Evolutionary conservation across 2,113 vertebrate species (phyloP), one percentile per base, ranked within the genome.

Genomic region (Urocynchramus pylzowi): DNA sequence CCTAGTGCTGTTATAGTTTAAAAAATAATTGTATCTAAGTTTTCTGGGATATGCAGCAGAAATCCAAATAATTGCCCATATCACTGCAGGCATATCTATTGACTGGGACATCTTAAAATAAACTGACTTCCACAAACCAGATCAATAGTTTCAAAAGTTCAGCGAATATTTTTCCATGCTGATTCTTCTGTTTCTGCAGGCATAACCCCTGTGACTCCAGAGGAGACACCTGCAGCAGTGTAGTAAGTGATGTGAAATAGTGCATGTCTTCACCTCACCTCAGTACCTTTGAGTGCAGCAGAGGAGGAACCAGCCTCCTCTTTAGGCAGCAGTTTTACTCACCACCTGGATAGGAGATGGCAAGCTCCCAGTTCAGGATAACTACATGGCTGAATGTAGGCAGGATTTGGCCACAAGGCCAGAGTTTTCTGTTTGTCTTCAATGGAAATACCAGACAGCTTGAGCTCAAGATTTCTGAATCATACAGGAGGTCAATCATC

Each of bases 251-350:
- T 87, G 92, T 92, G 90, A 96, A 93, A 84, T 89, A 95, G 87
- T 49, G 39, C 52, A 84, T 81, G 63, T 85, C 90, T 96, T 95
- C 94, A 94, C 81, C 87, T 94, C 81, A 89, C 61, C 76, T 70
- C 53, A 4, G 87, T 95, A 97, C 89, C 95, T 96, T 93, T 71
- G 75, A 94, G 81, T 17, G 89, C 76, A 56, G 33, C 57, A 90
- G 80, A 84, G 86, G 83, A 91, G 86, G 57, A 95, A 86, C 87
- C 95, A 95, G 90, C 90, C 90, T 91, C 91, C 94, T 90, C 93
- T 90, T 92, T 44, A 91, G 94, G 77, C 49, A 93, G 82, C 84
- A 91, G 65, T 74, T 85, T 93, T 93, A 61, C 63, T 82, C 85
- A 84, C 89, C 95, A 95, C 87, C 81, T 92, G 84, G 61, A 85